Conservation (phyloP, 2,888 invertebrate genomes). For the Pristionchus arcanus region DNA sequence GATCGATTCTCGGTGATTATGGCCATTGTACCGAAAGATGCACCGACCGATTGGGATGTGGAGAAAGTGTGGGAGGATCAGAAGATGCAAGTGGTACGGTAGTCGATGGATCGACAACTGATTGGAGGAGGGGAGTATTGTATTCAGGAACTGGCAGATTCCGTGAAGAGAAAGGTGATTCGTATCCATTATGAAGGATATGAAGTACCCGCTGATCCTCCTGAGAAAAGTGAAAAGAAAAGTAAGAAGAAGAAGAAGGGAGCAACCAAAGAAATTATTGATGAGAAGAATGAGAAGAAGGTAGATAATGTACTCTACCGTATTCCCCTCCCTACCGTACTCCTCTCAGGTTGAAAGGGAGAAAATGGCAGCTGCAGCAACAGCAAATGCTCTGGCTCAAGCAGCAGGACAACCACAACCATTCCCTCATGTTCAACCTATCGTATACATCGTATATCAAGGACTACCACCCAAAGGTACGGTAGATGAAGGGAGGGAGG, state of each 20-base stretch:
- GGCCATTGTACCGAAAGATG: constrained; percentile 26
- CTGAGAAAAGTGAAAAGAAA: constrained; percentile 36
- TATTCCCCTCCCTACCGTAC: constrained; percentile 8
- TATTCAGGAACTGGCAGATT: constrained; percentile 47
- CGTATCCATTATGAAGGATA: constrained; percentile 40
- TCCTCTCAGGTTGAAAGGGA: neutral
- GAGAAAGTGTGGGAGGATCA: constrained; percentile 48
- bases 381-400: constrained; percentile 47
- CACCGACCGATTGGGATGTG: constrained; percentile 7
- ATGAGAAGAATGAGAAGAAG: constrained; percentile 31
- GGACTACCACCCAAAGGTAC: constrained; percentile 52
- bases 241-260: constrained; percentile 48
- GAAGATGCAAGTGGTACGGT: constrained; percentile 51
- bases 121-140: neutral
- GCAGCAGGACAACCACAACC: constrained; percentile 34
- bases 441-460: constrained; percentile 52
- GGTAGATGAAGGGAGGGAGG: neutral
- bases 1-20: constrained; percentile 54
- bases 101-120: constrained; percentile 35
- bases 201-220: constrained; percentile 18
- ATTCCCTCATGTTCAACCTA: constrained; percentile 42
- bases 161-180: constrained; percentile 44
- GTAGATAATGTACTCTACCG: neutral
- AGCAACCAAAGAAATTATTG: constrained; percentile 41
- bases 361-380: constrained; percentile 33